Percentiles rank a stretch among this genome's conserved stretches.
These are phyloP conservation scores for Hyphantria cunea DNA, from an alignment of 1,140 invertebrate genomes.

Conservation along the genomic window DNA sequence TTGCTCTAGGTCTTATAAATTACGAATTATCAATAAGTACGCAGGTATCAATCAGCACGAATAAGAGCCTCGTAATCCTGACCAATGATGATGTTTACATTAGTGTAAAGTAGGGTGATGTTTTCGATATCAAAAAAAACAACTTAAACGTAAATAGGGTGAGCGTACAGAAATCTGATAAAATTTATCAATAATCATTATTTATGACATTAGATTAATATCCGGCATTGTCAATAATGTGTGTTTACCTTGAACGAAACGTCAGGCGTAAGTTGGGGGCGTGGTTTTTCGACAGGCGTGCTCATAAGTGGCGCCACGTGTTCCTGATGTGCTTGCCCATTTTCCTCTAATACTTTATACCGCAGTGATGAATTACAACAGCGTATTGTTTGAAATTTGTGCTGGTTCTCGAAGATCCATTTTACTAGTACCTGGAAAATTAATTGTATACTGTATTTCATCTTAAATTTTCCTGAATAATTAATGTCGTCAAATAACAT, in stretches of 20 bases:
- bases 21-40: too few species aligned
- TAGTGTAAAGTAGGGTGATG: too few species aligned
- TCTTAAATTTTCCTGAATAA: too few species aligned
- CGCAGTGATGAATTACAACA: conserved; percentile 75
- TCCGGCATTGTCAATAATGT: neutral
- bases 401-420: conserved; percentile 83
- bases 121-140: too few species aligned
- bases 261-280: conserved; percentile 59
- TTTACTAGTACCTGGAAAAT: conserved; percentile 77
- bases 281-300: conserved; percentile 42
- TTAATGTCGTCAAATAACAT: too few species aligned
- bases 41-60: too few species aligned
- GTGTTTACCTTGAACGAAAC: conserved; percentile 65
- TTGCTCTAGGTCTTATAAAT: too few species aligned
- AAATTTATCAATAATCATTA: neutral
- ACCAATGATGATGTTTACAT: too few species aligned
- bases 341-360: conserved; percentile 74
- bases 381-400: conserved; percentile 80
- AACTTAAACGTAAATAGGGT: neutral
- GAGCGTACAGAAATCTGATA: neutral
- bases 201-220: neutral
- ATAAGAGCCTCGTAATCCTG: too few species aligned
- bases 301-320: conserved; percentile 36
- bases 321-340: conserved; percentile 37
- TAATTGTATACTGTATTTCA: neutral